phyloP scores from a whole-genome alignment of 2,888 invertebrate genomes.

The Pandemis cinnamomeana region DNA sequence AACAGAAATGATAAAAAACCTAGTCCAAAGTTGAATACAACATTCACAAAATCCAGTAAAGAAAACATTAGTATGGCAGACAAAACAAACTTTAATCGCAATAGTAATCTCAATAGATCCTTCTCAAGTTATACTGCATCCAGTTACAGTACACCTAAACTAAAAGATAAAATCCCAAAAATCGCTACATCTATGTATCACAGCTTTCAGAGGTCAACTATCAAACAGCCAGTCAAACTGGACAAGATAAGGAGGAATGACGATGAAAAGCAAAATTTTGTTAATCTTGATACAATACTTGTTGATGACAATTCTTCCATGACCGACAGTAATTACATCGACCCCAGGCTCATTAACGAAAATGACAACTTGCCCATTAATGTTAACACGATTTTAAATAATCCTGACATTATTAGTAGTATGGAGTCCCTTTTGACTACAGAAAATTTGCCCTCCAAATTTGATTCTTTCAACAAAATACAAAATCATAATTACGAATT shows the following conservation, averaged over 20 bases:
- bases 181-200: conserved; percentile 79
- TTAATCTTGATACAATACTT: conserved; percentile 78
- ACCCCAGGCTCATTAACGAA: conserved; percentile 87
- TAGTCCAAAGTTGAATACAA: conserved; percentile 77
- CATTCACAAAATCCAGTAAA: conserved; percentile 80
- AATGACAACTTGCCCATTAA: conserved; percentile 88
- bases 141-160: conserved; percentile 76
- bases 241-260: conserved; percentile 77
- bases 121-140: conserved; percentile 77
- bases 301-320: conserved; percentile 75
- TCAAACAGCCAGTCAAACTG: conserved; percentile 76
- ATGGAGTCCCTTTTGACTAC: conserved; percentile 81
- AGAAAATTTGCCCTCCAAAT: conserved; percentile 79
- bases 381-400: conserved; percentile 79
- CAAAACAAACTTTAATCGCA: conserved; percentile 72
- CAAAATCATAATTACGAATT: conserved; percentile 64
- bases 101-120: conserved; percentile 73
- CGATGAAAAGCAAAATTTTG: conserved; percentile 72
- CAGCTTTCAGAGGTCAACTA: conserved; percentile 76
- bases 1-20: conserved; percentile 76
- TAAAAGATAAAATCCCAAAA: conserved; percentile 80
- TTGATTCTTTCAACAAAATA: conserved; percentile 74
- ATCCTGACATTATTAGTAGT: conserved; percentile 81
- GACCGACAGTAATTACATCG: conserved; percentile 83
- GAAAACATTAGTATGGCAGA: conserved; percentile 75